Percentiles rank a stretch among this genome's conserved stretches.
phyloP scores from a whole-genome alignment of 2,113 vertebrate species.

The Oncorhynchus masou region DNA sequence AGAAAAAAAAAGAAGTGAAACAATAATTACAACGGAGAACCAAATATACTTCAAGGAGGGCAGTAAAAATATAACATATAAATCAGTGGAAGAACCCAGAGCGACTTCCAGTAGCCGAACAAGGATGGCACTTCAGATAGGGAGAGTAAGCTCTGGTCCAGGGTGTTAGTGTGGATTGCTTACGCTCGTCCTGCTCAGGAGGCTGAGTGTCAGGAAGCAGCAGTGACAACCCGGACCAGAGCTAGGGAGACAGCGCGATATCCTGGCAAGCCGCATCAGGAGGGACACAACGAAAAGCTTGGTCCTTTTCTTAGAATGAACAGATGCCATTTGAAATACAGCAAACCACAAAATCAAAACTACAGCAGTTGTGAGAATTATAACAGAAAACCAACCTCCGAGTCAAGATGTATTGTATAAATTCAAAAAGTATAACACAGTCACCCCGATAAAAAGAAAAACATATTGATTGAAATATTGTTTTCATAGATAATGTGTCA shows the following conservation, averaged over 20 bases:
- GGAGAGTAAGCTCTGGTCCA: slow-evolving; percentile 17
- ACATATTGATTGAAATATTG: slow-evolving; percentile 27
- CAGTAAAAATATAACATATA: slow-evolving; percentile 62
- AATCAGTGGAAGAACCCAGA: slow-evolving; percentile 67
- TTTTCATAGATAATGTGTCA: slow-evolving; percentile 9
- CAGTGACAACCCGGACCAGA: too few relatives aligned
- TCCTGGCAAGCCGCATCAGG: slow-evolving; percentile 41
- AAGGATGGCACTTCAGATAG: slow-evolving; percentile 50
- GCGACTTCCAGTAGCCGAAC: slow-evolving; percentile 58
- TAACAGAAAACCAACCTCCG: slow-evolving; percentile 42
- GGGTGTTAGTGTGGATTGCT: too few relatives aligned
- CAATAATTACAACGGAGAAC: slow-evolving; percentile 65
- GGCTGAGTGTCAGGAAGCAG: too few relatives aligned
- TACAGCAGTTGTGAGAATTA: slow-evolving; percentile 46
- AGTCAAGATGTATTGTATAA: slow-evolving; percentile 37
- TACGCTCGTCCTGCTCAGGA: too few relatives aligned
- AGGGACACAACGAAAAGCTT: slow-evolving; percentile 47
- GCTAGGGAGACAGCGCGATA: slow-evolving; percentile 33
- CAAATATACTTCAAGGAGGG: slow-evolving; percentile 51
- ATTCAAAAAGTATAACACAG: background rate
- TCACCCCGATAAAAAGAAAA: slow-evolving; percentile 35
- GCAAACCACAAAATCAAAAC: slow-evolving; percentile 60
- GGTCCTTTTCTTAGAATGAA: slow-evolving; percentile 55
- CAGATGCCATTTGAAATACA: slow-evolving; percentile 39
- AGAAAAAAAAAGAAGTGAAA: slow-evolving; percentile 44